Evolutionary conservation across 2,113 vertebrate species (phyloP).

Genomic region (Terrapene triunguis): DNA sequence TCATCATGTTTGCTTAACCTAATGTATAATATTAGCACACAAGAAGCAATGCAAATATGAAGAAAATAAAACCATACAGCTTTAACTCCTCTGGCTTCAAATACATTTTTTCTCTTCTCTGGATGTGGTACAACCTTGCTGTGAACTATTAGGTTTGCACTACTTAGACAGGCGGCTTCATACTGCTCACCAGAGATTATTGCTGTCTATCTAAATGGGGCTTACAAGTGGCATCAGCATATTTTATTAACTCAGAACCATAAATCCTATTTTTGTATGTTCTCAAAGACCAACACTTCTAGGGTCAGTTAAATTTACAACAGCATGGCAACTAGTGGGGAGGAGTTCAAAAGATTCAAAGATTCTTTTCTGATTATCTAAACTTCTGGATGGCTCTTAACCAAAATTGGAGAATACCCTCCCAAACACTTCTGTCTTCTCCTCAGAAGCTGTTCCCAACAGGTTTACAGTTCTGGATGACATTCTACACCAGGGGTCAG

Average conservation of each 20-base stretch:
- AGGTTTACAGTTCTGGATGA: background rate
- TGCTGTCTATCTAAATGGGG: slow-evolving; percentile 73
- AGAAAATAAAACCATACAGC: slow-evolving; percentile 46
- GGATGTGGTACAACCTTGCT: slow-evolving; percentile 70
- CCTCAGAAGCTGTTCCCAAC: background rate
- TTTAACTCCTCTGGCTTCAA: slow-evolving; percentile 49
- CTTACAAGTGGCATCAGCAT: slow-evolving; percentile 74
- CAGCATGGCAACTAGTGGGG: slow-evolving; percentile 18
- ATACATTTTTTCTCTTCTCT: slow-evolving; percentile 60
- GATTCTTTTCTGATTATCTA: background rate
- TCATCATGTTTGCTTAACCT: slow-evolving; percentile 26
- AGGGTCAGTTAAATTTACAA: slow-evolving; percentile 71
- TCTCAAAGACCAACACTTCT: slow-evolving; percentile 65
- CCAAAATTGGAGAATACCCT: background rate
- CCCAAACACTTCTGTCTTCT: background rate
- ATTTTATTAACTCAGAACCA: slow-evolving; percentile 73
- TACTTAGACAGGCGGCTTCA: slow-evolving; percentile 69
- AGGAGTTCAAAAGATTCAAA: slow-evolving; percentile 3
- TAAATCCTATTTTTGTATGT: slow-evolving; percentile 72
- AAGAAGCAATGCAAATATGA: slow-evolving; percentile 15
- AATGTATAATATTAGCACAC: background rate
- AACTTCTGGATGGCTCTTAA: background rate
- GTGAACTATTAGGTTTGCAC: slow-evolving; percentile 65
- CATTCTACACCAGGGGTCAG: background rate
- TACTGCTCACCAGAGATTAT: slow-evolving; percentile 73